Evolutionary conservation across 1,140 invertebrate species (phyloP).

Genomic region (Aphis craccivora): DNA sequence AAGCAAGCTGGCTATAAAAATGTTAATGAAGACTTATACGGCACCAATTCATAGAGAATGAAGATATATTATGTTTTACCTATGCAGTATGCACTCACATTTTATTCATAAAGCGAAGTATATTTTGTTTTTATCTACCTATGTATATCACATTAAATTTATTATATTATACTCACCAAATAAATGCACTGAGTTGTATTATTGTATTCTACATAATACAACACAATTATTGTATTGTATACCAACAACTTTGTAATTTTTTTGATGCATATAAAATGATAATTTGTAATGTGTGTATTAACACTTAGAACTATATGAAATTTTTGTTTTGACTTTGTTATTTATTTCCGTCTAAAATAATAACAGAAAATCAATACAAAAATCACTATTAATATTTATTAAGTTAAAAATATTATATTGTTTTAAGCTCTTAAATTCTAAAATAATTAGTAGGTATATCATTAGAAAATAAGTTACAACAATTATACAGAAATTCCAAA

Average conservation of each 20-base stretch:
- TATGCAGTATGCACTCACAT: background rate
- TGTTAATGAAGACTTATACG: constrained; percentile 31
- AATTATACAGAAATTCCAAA: background rate
- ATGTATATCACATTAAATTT: background rate
- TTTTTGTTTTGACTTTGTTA: background rate
- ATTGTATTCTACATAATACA: background rate
- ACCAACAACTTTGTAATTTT: background rate
- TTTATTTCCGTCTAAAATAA: background rate
- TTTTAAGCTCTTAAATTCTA: background rate
- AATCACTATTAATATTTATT: background rate
- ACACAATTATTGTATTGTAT: background rate
- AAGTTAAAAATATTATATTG: background rate
- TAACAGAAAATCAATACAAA: background rate
- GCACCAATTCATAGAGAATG: background rate
- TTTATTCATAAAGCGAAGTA: background rate
- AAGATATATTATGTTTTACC: background rate
- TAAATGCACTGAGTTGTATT: background rate
- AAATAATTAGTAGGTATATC: background rate
- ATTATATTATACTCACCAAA: background rate
- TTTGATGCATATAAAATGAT: background rate
- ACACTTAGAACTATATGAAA: background rate
- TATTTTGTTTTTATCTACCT: background rate
- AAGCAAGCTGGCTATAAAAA: constrained; percentile 22
- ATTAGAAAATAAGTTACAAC: background rate
- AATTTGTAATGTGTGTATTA: background rate